These are phyloP conservation scores for Zoroaster sp. DNA, from an alignment of 53 echinoderm and acorn worm genomes.

Conservation along the genomic window DNA sequence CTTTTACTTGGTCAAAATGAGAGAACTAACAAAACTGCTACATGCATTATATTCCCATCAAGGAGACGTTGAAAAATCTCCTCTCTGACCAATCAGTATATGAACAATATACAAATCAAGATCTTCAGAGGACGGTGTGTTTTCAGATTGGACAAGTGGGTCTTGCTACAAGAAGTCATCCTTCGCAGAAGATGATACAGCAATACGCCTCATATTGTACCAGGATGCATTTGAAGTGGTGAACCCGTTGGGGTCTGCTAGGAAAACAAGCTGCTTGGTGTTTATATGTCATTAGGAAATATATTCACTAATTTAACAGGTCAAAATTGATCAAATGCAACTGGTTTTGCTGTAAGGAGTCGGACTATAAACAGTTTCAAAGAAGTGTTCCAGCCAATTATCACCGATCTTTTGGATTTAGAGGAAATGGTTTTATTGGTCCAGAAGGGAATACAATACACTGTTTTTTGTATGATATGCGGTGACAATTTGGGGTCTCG, in stretches of 20 bases:
- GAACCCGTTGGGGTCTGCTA: slow-evolving; percentile 53
- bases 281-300: slow-evolving; percentile 27
- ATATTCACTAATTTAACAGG: slow-evolving; percentile 14
- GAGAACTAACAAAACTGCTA: neutral
- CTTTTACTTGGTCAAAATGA: slow-evolving; percentile 53
- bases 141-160: slow-evolving; percentile 54
- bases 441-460: neutral
- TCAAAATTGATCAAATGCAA: slow-evolving; percentile 59
- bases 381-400: slow-evolving; percentile 15
- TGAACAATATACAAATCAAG: slow-evolving; percentile 15
- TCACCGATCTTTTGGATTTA: slow-evolving; percentile 22
- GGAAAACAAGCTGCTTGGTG: slow-evolving; percentile 32
- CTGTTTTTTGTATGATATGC: slow-evolving; percentile 12
- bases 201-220: neutral
- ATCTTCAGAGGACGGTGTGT: neutral
- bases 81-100: slow-evolving; percentile 27
- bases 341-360: slow-evolving; percentile 40
- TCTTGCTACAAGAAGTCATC: slow-evolving; percentile 14
- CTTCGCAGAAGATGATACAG: neutral
- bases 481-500: slow-evolving; percentile 51
- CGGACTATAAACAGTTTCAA: slow-evolving; percentile 15
- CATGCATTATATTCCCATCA: slow-evolving; percentile 71
- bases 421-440: slow-evolving; percentile 37
- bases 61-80: slow-evolving; percentile 36
- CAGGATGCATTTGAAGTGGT: slow-evolving; percentile 65